Conservation (phyloP, 2,888 invertebrate species). For the Drosophila borealis region DNA sequence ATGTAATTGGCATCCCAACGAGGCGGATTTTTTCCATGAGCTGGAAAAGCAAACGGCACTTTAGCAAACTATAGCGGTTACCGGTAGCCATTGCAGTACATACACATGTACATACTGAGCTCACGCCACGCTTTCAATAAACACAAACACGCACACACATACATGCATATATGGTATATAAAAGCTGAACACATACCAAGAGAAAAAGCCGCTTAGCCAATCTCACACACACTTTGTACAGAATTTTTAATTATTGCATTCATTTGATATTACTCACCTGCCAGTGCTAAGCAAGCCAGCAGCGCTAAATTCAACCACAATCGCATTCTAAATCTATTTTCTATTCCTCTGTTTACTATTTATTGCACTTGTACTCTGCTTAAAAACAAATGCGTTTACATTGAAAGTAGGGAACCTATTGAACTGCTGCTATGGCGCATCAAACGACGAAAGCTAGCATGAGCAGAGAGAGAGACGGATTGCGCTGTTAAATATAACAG, state of each 20-base stretch:
- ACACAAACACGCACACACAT: slow-evolving; percentile 20
- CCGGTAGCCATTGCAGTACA: slow-evolving; percentile 38
- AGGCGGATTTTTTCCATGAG: slow-evolving; percentile 85
- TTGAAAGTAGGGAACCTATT: slow-evolving; percentile 28
- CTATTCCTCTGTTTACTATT: background rate
- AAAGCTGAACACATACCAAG: background rate
- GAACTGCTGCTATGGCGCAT: slow-evolving; percentile 12
- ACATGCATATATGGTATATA: background rate
- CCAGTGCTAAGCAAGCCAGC: slow-evolving; percentile 50
- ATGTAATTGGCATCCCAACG: slow-evolving; percentile 90
- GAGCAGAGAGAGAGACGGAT: slow-evolving; percentile 15
- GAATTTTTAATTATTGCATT: background rate
- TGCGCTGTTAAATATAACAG: slow-evolving; percentile 26
- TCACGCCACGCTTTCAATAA: slow-evolving; percentile 46
- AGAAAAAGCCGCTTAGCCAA: slow-evolving; percentile 32
- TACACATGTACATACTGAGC: background rate
- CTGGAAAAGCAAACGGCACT: slow-evolving; percentile 46
- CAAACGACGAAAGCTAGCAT: slow-evolving; percentile 47
- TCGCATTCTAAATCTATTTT: slow-evolving; percentile 39
- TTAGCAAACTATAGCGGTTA: slow-evolving; percentile 28
- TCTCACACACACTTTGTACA: slow-evolving; percentile 19
- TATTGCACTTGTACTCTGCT: slow-evolving; percentile 11
- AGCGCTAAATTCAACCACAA: slow-evolving; percentile 52
- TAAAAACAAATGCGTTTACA: slow-evolving; percentile 6
- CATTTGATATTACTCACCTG: slow-evolving; percentile 53